These are phyloP conservation scores for Amphipoea oculea DNA, from an alignment of 2,888 invertebrate species.

Conservation along the genomic window DNA sequence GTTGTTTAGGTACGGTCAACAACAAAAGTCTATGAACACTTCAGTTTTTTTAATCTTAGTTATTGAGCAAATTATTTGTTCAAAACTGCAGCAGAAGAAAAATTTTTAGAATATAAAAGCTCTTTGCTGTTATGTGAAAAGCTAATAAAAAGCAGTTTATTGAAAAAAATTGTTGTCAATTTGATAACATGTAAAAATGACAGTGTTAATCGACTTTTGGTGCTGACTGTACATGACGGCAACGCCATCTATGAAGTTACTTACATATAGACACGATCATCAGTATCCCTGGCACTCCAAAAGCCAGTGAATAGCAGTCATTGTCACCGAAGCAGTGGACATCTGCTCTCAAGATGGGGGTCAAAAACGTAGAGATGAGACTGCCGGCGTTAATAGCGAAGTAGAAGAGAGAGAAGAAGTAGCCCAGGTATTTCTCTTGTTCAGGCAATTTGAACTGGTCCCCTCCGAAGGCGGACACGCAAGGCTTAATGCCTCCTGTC, in stretches of 20 bases:
- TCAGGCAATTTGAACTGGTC: slow-evolving; percentile 97
- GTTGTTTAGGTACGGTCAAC: too few relatives aligned
- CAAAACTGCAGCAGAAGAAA: too few relatives aligned
- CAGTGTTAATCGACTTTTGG: too few relatives aligned
- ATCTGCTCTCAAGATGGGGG: slow-evolving; percentile 96
- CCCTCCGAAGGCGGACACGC: slow-evolving; percentile 98
- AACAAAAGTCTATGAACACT: too few relatives aligned
- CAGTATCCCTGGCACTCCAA: slow-evolving; percentile 96
- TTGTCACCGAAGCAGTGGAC: slow-evolving; percentile 94
- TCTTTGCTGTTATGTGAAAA: too few relatives aligned
- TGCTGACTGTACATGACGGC: too few relatives aligned
- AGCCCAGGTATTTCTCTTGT: slow-evolving; percentile 94
- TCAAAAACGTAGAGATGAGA: slow-evolving; percentile 96
- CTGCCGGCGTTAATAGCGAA: slow-evolving; percentile 98
- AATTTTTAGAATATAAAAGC: too few relatives aligned
- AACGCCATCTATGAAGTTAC: slow-evolving; percentile 54
- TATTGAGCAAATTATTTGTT: too few relatives aligned
- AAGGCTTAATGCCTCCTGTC: slow-evolving; percentile 99
- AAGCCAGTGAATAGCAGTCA: slow-evolving; percentile 96
- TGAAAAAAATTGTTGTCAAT: too few relatives aligned
- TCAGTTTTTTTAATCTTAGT: too few relatives aligned
- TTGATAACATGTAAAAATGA: too few relatives aligned
- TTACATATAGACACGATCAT: slow-evolving; percentile 96
- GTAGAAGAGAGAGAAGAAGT: slow-evolving; percentile 98
- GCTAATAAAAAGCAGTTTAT: too few relatives aligned